Conservation (phyloP, 2,113 vertebrate genomes). For the Calyptomena viridis region DNA sequence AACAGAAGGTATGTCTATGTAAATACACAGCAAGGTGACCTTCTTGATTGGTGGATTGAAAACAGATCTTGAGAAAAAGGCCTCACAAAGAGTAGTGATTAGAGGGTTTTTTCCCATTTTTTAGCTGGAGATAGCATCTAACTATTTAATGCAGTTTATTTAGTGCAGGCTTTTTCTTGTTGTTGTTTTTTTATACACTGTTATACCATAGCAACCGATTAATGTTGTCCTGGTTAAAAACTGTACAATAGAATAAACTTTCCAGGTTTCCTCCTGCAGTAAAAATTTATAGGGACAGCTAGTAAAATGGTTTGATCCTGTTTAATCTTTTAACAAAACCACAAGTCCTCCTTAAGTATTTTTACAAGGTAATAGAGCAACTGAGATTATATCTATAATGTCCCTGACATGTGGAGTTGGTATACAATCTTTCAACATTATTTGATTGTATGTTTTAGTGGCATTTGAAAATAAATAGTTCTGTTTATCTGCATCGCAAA, state of each 20-base stretch:
- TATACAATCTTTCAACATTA: not conserved
- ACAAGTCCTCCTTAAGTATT: not conserved
- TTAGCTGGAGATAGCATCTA: not conserved
- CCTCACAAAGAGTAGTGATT: not conserved
- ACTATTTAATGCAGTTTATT: not conserved
- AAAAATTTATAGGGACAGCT: not conserved
- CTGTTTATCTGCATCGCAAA: not conserved
- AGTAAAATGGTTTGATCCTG: not conserved
- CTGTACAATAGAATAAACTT: not conserved
- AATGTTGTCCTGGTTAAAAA: not conserved
- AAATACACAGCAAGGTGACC: not conserved
- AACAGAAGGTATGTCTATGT: not conserved
- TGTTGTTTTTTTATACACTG: too few species aligned
- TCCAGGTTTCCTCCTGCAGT: not conserved
- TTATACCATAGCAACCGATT: too few species aligned
- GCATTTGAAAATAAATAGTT: constrained; percentile 5
- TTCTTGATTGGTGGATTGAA: not conserved
- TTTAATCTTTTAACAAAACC: not conserved
- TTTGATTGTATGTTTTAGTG: not conserved
- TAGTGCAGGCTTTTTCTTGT: too few species aligned
- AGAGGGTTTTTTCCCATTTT: not conserved
- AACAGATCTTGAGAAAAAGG: not conserved
- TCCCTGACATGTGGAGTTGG: not conserved
- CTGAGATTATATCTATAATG: not conserved
- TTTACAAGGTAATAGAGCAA: not conserved